Conservation (phyloP, 2,113 vertebrate genomes). For the Pteruthius melanotis region DNA sequence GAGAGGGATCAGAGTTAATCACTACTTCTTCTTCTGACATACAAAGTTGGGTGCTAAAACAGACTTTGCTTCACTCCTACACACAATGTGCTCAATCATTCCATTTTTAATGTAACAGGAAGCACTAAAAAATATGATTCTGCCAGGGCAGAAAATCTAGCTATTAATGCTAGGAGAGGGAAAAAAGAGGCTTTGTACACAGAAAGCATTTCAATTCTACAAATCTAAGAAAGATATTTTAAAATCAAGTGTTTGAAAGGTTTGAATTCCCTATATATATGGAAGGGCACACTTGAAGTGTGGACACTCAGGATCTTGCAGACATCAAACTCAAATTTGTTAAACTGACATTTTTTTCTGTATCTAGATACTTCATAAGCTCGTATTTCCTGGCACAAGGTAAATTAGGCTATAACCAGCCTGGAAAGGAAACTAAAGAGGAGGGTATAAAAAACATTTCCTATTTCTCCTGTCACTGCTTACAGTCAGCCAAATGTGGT, state of each 20-base stretch:
- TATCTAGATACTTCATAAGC: neutral
- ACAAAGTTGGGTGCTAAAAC: neutral
- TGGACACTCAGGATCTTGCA: neutral
- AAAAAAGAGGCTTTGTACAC: neutral
- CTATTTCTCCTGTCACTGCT: neutral
- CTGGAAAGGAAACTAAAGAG: neutral
- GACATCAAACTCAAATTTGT: neutral
- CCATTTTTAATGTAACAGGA: neutral
- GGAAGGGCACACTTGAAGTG: neutral
- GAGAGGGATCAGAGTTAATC: neutral
- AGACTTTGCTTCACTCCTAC: constrained; percentile 20
- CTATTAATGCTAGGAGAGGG: neutral
- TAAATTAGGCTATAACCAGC: neutral
- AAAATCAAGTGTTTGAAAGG: neutral
- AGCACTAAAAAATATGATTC: neutral
- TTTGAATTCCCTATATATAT: neutral
- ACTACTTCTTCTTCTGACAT: neutral
- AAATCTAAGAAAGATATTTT: neutral
- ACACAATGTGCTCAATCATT: constrained; percentile 18
- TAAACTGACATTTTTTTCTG: neutral
- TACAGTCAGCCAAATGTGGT: neutral
- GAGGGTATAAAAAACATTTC: neutral
- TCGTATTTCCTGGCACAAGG: neutral
- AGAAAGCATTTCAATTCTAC: neutral
- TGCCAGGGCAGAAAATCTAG: neutral